Evolutionary conservation across 2,888 invertebrate genomes (phyloP), one percentile per base, ranked within the genome.

Genomic region (Yponomeuta evonymella): DNA sequence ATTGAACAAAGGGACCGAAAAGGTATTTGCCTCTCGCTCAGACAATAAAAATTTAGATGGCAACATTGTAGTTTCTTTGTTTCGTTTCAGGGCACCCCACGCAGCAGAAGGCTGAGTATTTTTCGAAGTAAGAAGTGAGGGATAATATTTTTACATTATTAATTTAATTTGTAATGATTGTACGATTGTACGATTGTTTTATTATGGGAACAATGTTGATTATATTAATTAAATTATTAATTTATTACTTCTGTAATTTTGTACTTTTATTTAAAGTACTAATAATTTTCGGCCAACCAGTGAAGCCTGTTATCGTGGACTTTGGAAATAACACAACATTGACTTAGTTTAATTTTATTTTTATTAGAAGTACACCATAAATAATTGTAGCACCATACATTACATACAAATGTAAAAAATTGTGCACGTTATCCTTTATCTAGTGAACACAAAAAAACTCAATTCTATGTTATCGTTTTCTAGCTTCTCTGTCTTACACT

Each of bases 391-490:
- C 90, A 91, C 90, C 90, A 88, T 88, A 89, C 83, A 89, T 90
- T 89, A 90, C 86, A 86, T 89, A 90, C 84, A 89, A 90, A 89
- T 89, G 88, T 91, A 90, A 88, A 90, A 90, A 90, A 89, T 90
- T 90, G 90, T 90, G 90, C 89, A 83, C 81, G 78, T 80, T 81
- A 76, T 79, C 75, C 65, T 65, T 30, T 30, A 30, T 65, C 29
- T 79, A 73, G 74, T 76, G 76, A 76, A 76, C 30, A 11, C 29
- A 65, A 9, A 65, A 64, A 33, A 51, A 51, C 51, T 51, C 51
- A 51, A 51, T 15, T 58, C 51, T 58, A 58, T 15, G 12, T 58
- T 58, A 3, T 6, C 12, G 6, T 43, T 43, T 43, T 43, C 43
- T 43, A 43, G 51, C 51, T 58, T 15, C 5, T 33, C 12, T 58